phyloP scores from a whole-genome alignment of 2,113 vertebrate genomes.

The Thalassarche chlororhynchos region DNA sequence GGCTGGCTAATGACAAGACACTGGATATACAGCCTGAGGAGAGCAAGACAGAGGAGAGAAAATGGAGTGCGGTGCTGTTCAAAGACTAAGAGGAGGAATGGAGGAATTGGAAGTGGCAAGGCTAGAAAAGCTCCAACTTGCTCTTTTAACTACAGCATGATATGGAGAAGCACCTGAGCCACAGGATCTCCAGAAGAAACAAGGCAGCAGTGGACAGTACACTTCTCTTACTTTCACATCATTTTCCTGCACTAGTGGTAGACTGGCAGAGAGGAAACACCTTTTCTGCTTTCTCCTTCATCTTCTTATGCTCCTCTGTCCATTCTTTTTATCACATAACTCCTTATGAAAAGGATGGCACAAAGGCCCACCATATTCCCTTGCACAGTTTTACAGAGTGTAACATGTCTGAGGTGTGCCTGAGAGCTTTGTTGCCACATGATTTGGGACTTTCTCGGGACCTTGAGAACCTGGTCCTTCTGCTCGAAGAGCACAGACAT shows the following conservation, averaged over 20 bases:
- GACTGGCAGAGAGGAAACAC: neutral
- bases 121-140: neutral
- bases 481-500: neutral
- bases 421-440: neutral
- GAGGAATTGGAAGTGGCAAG: neutral
- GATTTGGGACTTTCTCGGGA: neutral
- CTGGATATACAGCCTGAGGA: neutral
- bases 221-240: neutral
- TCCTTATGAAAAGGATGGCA: neutral
- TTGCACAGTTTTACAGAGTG: neutral
- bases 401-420: neutral
- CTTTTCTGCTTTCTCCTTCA: neutral
- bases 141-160: neutral
- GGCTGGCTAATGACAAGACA: neutral
- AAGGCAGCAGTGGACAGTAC: neutral
- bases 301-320: neutral
- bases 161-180: neutral
- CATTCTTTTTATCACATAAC: neutral
- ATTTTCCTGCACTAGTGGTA: neutral
- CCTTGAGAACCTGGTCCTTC: neutral
- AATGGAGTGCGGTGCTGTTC: neutral
- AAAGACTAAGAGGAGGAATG: neutral
- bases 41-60: neutral
- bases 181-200: neutral
- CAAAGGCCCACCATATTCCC: neutral